Evolutionary conservation across 2,888 invertebrate species (phyloP), one percentile per base, ranked within the genome.

Genomic region (Malthinus flaveolus): DNA sequence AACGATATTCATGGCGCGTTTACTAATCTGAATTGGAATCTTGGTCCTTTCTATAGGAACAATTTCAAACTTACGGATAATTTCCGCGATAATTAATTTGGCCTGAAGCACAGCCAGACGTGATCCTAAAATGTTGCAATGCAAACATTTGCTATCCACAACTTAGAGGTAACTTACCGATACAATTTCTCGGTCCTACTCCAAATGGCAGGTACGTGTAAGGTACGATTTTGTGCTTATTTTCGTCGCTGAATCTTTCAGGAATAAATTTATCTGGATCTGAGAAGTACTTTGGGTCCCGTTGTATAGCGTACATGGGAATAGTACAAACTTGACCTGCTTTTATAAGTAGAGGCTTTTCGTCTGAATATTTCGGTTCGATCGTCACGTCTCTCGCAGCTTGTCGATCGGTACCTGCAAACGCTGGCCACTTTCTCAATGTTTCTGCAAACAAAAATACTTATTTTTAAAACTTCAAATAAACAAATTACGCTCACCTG

Each of bases 101-200:
- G n/a, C 5, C 13, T 39, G 39, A 9, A 39, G n/a, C 13, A 39
- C 9, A 8, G 15, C 39, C 12, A 39, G 13, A 13, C 39, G 13
- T 1, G 39, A 39, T 9, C 39, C 39, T 39, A 39, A 39, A 39
- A 39, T 3, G 1, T n/a, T n/a, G n/a, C n/a, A n/a, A n/a, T n/a
- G n/a, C n/a, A n/a, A n/a, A n/a, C n/a, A n/a, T n/a, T n/a, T n/a
- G n/a, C n/a, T n/a, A n/a, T n/a, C n/a, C n/a, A n/a, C n/a, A n/a
- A n/a, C n/a, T n/a, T n/a, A 23, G 23, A 1, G 1, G 1, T 2
- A 13, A 48, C 9, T 12, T 6, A 80, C 85, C 87, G 49, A 87
- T 83, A 64, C 87, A 87, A 68, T 81, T 85, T 53, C 87, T 80
- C 1, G 83, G 86, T 3, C 87, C 87, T 0, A 85, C 4, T 1